phyloP scores from a whole-genome alignment of 2,888 invertebrate species.

The Troilus luridus region DNA sequence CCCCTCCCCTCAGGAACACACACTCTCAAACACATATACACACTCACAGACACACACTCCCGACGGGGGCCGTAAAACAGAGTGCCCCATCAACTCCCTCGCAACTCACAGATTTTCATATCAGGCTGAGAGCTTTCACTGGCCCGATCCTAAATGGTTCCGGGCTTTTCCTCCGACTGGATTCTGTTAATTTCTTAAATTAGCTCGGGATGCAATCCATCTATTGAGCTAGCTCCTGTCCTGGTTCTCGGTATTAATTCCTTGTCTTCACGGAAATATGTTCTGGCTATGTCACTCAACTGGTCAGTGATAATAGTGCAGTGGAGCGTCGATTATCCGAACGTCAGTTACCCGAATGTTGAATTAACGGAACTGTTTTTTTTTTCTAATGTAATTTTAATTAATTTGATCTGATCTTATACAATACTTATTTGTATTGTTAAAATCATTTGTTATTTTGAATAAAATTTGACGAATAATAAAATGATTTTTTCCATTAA shows the following conservation, averaged over 20 bases:
- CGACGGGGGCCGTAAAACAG: conserved; percentile 39
- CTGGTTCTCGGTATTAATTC: background rate
- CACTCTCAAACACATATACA: background rate
- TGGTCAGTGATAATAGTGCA: background rate
- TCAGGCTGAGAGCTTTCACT: conserved; percentile 40
- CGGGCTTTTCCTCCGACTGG: conserved; percentile 19
- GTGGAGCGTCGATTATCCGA: too few relatives aligned
- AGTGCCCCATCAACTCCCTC: conserved; percentile 43
- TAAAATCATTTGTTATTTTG: too few relatives aligned
- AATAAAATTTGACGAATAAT: too few relatives aligned
- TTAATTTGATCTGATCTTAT: too few relatives aligned
- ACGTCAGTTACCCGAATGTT: too few relatives aligned
- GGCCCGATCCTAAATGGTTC: conserved; percentile 21
- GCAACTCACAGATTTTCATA: conserved; percentile 42
- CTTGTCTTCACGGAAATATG: background rate
- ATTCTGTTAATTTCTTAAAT: conserved; percentile 19
- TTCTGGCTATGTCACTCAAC: background rate
- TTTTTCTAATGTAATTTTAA: too few relatives aligned
- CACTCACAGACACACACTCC: background rate
- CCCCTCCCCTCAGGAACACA: background rate
- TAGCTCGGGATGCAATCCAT: background rate
- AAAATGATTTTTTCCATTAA: too few relatives aligned
- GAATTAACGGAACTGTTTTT: too few relatives aligned
- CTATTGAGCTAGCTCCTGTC: background rate
- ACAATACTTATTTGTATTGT: too few relatives aligned